phyloP scores from a whole-genome alignment of 1,140 invertebrate species.

The Brachionus sp. region DNA sequence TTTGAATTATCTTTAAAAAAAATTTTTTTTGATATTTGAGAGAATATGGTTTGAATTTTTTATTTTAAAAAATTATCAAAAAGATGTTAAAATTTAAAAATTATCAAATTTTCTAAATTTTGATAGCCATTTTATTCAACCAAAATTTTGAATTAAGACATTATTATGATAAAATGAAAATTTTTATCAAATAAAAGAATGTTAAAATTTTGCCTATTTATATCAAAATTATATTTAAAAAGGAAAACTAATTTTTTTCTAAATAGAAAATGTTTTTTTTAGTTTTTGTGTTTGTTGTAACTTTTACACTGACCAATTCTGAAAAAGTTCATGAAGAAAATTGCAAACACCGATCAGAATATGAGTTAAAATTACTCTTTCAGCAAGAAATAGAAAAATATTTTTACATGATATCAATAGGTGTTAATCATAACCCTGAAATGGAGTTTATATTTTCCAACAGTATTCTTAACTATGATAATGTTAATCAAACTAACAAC shows the following conservation, averaged over 20 bases:
- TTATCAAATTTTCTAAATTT: no score
- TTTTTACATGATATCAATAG: constrained; percentile 2
- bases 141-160: no score
- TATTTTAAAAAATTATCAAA: no score
- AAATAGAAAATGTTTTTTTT: neutral
- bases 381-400: neutral
- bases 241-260: no score
- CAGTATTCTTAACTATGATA: neutral
- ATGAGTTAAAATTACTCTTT: neutral
- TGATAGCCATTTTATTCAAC: no score
- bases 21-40: neutral
- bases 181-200: no score
- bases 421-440: neutral
- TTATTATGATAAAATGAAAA: no score
- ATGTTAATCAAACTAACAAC: neutral
- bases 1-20: neutral
- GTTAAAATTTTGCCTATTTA: no score
- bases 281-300: neutral
- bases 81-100: no score
- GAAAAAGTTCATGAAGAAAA: neutral
- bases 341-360: neutral
- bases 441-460: neutral
- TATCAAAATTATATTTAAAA: no score
- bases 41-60: neutral
- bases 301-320: neutral